Percentiles rank a stretch among this genome's conserved stretches.
Evolutionary conservation across 2,113 vertebrate genomes (phyloP).

Genomic region (Astur gentilis): DNA sequence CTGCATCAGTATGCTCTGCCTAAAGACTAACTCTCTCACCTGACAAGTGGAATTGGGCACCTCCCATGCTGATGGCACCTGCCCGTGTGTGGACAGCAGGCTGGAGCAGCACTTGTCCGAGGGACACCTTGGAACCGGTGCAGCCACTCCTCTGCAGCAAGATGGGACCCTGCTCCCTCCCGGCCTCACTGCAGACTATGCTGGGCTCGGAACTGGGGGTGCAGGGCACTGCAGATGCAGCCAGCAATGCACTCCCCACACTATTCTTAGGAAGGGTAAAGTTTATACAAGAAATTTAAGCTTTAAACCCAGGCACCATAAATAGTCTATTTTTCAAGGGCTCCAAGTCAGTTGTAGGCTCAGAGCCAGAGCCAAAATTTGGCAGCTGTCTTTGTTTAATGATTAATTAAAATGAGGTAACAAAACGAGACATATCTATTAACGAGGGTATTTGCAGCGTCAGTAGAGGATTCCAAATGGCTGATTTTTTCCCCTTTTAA

Average conservation of each 20-base stretch:
- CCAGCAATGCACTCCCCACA: neutral
- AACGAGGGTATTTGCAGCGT: conserved; percentile 69
- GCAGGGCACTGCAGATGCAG: neutral
- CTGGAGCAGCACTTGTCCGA: accelerated
- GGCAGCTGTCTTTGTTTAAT: conserved; percentile 72
- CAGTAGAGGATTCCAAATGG: conserved; percentile 69
- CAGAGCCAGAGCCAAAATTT: conserved; percentile 62
- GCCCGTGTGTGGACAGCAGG: neutral
- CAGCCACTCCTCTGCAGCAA: neutral
- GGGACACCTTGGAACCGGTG: accelerated
- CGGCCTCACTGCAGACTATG: neutral
- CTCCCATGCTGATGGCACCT: neutral
- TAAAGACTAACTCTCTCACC: neutral
- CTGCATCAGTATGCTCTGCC: neutral
- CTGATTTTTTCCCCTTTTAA: conserved; percentile 62
- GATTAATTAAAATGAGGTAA: conserved; percentile 75
- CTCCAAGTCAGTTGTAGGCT: conserved; percentile 66
- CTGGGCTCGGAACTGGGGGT: neutral
- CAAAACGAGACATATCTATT: conserved; percentile 71
- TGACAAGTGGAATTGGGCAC: accelerated
- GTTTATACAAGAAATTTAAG: conserved; percentile 69
- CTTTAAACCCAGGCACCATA: conserved; percentile 72
- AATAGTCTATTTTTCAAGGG: conserved; percentile 73
- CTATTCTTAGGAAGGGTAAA: conserved; percentile 63
- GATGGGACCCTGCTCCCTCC: neutral